Conservation (phyloP, 2,113 vertebrate species). For the Hemicordylus capensis region DNA sequence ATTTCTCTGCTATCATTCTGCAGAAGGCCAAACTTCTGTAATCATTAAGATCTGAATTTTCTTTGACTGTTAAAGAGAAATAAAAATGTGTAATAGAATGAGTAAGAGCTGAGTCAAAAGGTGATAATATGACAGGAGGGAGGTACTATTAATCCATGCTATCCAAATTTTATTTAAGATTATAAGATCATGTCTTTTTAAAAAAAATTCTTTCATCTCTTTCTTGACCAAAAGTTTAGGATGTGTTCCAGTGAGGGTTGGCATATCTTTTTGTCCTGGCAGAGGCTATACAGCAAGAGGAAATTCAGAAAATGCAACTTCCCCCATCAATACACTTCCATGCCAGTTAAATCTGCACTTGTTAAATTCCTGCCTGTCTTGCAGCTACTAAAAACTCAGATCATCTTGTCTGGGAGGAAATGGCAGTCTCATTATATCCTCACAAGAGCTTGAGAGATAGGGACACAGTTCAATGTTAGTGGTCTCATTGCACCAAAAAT, state of each 20-base stretch:
- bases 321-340: no score
- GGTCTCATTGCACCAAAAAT: no score
- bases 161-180: not conserved
- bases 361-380: no score
- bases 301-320: not conserved
- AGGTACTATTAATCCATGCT: not conserved
- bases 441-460: no score
- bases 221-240: not conserved
- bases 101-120: not conserved
- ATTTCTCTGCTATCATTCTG: constrained; percentile 17
- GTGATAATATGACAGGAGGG: not conserved
- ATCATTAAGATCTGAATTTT: constrained; percentile 14
- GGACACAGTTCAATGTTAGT: no score
- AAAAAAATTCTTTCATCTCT: no score
- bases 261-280: not conserved
- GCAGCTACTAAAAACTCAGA: no score
- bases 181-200: not conserved
- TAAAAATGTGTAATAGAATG: not conserved
- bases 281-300: not conserved
- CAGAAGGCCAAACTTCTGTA: not conserved
- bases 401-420: no score
- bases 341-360: not conserved
- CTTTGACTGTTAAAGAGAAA: not conserved
- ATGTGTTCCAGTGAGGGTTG: not conserved
- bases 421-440: no score